Conservation (phyloP, 2,113 vertebrate species). For the Dromas ardeola region DNA sequence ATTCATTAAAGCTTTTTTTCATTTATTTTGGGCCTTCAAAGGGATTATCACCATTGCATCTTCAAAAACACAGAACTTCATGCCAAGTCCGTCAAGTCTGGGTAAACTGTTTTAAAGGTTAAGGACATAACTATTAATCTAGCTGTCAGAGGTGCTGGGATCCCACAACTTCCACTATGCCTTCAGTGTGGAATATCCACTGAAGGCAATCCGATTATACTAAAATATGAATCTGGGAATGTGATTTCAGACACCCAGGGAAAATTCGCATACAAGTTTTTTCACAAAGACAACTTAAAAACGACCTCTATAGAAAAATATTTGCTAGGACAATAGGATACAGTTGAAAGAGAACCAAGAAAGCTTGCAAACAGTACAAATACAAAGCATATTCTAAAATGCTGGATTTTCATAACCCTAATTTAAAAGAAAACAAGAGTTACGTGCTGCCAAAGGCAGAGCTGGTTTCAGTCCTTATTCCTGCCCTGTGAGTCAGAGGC, state of each 20-base stretch:
- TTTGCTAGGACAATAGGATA: background rate
- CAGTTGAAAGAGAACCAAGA: background rate
- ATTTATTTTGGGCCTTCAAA: constrained; percentile 16
- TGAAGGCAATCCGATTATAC: background rate
- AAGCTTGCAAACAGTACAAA: background rate
- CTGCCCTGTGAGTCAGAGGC: background rate
- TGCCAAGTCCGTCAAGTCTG: background rate
- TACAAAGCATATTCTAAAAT: background rate
- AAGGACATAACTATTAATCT: background rate
- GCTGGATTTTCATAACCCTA: background rate
- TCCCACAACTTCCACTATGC: background rate
- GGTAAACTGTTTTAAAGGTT: background rate
- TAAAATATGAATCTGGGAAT: background rate
- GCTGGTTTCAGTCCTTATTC: background rate
- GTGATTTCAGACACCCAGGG: background rate
- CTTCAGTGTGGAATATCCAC: background rate
- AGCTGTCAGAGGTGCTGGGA: background rate
- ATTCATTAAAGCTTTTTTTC: background rate
- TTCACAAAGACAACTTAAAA: background rate
- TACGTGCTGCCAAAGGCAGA: background rate
- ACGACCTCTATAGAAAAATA: background rate
- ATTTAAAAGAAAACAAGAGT: background rate
- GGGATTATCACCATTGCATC: background rate
- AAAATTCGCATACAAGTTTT: background rate
- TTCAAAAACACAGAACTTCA: background rate